Percentiles rank a stretch among this genome's conserved stretches.
phyloP scores from a whole-genome alignment of 53 echinoderm and acorn worm genomes.

The Stichopus horrens region DNA sequence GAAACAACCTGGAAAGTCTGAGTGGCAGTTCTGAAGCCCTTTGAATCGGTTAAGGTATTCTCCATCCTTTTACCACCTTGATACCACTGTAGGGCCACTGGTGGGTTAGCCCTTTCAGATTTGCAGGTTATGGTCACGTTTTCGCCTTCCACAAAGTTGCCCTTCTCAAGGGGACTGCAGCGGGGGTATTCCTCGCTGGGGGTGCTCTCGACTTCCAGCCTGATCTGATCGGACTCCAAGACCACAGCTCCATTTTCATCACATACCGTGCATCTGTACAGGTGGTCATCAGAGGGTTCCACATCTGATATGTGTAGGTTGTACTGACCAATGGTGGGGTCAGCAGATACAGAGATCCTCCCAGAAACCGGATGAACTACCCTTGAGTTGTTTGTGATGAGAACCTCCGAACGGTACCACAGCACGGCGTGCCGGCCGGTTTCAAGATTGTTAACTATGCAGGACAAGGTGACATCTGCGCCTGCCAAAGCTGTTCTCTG shows the following conservation, averaged over 20 bases:
- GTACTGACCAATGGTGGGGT: slow-evolving; percentile 58
- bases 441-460: slow-evolving; percentile 59
- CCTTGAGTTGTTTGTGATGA: slow-evolving; percentile 52
- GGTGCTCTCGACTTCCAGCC: slow-evolving; percentile 79
- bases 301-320: slow-evolving; percentile 72
- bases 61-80: slow-evolving; percentile 37
- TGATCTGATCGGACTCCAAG: slow-evolving; percentile 49
- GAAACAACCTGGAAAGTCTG: slow-evolving; percentile 59
- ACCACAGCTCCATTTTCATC: background rate
- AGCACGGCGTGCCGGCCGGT: slow-evolving; percentile 52
- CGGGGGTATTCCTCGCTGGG: slow-evolving; percentile 65
- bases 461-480: slow-evolving; percentile 61
- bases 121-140: slow-evolving; percentile 62
- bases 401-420: slow-evolving; percentile 65
- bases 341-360: slow-evolving; percentile 10
- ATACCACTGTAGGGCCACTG: slow-evolving; percentile 76
- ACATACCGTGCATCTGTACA: slow-evolving; percentile 64
- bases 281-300: slow-evolving; percentile 62
- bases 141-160: slow-evolving; percentile 70
- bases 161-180: slow-evolving; percentile 65
- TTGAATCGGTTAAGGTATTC: slow-evolving; percentile 52
- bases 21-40: slow-evolving; percentile 59
- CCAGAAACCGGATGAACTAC: slow-evolving; percentile 29
- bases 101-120: slow-evolving; percentile 87
- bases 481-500: slow-evolving; percentile 61